Conservation (phyloP, 2,113 vertebrate genomes). For the human (Homo sapiens) region DNA sequence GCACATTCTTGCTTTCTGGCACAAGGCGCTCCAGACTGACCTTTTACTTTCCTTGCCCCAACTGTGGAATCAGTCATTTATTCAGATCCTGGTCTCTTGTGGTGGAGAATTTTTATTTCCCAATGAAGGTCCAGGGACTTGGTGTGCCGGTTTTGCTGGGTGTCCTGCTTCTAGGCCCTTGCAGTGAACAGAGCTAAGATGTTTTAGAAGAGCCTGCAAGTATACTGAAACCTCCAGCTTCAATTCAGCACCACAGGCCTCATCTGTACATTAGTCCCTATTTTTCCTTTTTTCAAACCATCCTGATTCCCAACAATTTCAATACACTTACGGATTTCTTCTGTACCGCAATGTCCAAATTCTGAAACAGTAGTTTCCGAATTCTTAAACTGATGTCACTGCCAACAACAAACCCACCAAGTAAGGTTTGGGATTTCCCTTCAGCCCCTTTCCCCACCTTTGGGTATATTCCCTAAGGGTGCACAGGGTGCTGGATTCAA, state of each 20-base stretch:
- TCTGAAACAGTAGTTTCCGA: not conserved
- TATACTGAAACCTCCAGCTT: not conserved
- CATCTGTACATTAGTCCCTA: not conserved
- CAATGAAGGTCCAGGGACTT: not conserved
- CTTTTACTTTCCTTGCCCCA: not conserved
- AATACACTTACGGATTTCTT: not conserved
- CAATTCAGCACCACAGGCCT: not conserved
- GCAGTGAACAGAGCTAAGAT: not conserved
- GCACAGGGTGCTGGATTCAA: not conserved
- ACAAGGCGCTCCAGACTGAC: not conserved
- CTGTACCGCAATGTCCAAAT: not conserved
- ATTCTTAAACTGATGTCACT: not conserved
- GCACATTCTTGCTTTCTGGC: not conserved
- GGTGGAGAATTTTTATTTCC: not conserved
- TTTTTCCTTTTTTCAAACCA: not conserved
- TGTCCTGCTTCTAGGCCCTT: not conserved
- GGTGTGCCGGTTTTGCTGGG: not conserved
- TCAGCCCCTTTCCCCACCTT: not conserved
- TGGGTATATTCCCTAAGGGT: not conserved
- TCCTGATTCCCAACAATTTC: not conserved
- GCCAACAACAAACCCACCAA: not conserved
- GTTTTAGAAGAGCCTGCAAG: not conserved
- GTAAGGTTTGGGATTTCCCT: not conserved
- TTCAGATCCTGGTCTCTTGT: not conserved
- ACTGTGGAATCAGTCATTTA: not conserved